Percentiles rank a stretch among this genome's conserved stretches.
Conservation (phyloP, 2,888 invertebrate species). For the Cordylochernes scorpioides region DNA sequence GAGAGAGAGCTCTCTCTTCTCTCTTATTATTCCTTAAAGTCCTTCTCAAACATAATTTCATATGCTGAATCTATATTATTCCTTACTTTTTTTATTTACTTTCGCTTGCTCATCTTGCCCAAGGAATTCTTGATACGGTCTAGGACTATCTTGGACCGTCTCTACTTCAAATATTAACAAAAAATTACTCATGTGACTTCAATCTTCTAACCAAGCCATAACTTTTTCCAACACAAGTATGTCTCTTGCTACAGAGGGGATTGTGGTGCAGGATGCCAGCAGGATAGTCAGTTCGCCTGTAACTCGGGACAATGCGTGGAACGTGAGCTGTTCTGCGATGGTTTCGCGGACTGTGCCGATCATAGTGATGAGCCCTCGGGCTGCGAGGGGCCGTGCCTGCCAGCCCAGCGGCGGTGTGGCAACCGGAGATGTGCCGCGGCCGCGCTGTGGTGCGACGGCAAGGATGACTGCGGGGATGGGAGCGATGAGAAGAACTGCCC, state of each 20-base stretch:
- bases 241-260: no score
- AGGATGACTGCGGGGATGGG: conserved; percentile 17
- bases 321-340: conserved; percentile 34
- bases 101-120: no score
- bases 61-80: no score
- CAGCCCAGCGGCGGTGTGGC: conserved; percentile 13
- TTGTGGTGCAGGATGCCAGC: no score
- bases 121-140: no score
- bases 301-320: conserved; percentile 35
- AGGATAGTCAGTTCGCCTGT: conserved; percentile 31
- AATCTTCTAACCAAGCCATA: background rate
- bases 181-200: no score
- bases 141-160: no score
- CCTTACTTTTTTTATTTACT: no score
- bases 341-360: conserved; percentile 36
- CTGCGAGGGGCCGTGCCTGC: conserved; percentile 19
- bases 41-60: background rate
- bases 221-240: conserved; percentile 24
- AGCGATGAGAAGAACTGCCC: conserved; percentile 18
- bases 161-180: no score
- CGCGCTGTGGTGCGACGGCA: conserved; percentile 15
- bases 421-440: conserved; percentile 18
- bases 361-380: conserved; percentile 37
- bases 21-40: background rate
- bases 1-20: background rate